phyloP scores from a whole-genome alignment of 2,113 vertebrate species.

The Tyto alba region DNA sequence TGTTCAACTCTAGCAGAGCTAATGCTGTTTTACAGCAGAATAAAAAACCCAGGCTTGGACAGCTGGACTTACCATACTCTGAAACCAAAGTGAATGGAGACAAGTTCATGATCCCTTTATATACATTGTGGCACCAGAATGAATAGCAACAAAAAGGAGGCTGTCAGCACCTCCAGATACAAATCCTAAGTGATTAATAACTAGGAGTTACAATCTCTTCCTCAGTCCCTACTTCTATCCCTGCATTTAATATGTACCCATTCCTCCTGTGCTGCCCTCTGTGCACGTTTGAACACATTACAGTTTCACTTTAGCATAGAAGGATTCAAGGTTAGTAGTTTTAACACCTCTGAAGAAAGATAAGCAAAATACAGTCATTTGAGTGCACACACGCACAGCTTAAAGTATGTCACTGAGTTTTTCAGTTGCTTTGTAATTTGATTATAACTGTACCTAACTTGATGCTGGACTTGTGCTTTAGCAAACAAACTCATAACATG shows the following conservation, averaged over 20 bases:
- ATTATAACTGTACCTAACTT: not conserved
- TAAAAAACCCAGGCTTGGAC: not conserved
- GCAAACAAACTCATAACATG: not conserved
- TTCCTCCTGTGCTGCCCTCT: not conserved
- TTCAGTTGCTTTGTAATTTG: not conserved
- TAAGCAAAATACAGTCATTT: not conserved
- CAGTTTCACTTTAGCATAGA: not conserved
- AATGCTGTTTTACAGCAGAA: not conserved
- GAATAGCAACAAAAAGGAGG: not conserved
- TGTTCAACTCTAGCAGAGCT: not conserved
- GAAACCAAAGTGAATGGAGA: not conserved
- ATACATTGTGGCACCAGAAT: not conserved
- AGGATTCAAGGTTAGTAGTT: not conserved
- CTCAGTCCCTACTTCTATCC: not conserved
- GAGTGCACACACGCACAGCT: not conserved
- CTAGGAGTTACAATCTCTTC: not conserved
- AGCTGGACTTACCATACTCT: not conserved
- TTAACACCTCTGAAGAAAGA: not conserved
- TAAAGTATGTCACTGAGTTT: not conserved
- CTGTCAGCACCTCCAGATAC: not conserved
- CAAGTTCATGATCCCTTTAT: not conserved
- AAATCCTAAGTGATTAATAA: not conserved
- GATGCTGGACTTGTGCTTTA: not conserved
- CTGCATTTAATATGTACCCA: not conserved
- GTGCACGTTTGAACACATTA: fast-evolving